These are phyloP conservation scores for Myripristis jacobus DNA, from an alignment of 2,797 vertebrate genomes.

Conservation along the genomic window DNA sequence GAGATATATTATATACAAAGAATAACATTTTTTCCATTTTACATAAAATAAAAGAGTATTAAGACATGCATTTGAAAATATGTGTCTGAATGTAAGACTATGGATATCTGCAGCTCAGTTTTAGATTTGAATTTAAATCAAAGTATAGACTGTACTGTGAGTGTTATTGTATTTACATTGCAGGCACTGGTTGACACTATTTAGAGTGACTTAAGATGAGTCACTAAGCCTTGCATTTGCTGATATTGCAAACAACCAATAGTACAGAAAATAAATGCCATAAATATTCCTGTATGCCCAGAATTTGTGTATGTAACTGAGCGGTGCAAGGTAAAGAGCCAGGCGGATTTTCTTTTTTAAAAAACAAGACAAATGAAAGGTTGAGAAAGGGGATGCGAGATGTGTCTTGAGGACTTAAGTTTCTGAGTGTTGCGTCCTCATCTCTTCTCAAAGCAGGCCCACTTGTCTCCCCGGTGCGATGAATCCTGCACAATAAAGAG, in stretches of 20 bases:
- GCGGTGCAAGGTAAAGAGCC: not conserved
- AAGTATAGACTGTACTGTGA: too few species aligned
- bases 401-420: not conserved
- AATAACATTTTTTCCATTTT: too few species aligned
- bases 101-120: too few species aligned
- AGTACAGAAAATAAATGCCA: too few species aligned
- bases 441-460: not conserved
- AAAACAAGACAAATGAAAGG: not conserved
- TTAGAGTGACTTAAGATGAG: not conserved
- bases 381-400: not conserved
- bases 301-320: not conserved
- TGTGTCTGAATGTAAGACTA: too few species aligned
- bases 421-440: not conserved
- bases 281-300: not conserved
- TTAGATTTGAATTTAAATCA: too few species aligned
- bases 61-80: too few species aligned
- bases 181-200: not conserved
- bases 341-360: not conserved
- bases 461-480: not conserved
- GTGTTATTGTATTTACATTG: not conserved
- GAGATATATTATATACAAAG: too few species aligned
- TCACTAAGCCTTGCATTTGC: not conserved
- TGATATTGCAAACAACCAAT: not conserved
- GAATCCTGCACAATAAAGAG: not conserved
- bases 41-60: too few species aligned